Evolutionary conservation across 2,113 vertebrate genomes (phyloP), one percentile per base, ranked within the genome.

Genomic region (Equus przewalskii): DNA sequence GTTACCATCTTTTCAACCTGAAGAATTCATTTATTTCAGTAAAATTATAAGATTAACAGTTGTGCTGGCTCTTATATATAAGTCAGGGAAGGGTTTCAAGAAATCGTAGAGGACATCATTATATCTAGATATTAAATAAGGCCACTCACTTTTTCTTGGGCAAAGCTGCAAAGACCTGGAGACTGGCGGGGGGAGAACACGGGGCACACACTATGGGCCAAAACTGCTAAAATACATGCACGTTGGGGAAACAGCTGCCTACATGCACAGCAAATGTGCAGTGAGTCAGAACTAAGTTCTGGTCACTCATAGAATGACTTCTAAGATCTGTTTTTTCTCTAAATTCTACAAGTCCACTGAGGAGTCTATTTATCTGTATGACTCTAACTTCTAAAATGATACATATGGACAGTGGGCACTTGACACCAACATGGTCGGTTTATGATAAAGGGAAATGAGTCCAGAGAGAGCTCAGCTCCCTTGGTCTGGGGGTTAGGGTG

Each of bases 11-110:
- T 89, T 67, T 65, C 64, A 82, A 64, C 65, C 7, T 44, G n/a
- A 8, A 70, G 69, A 87, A 90, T 92, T 58, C 64, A 81, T 46
- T 30, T 51, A 88, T 73, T 83, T 89, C 33, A 64, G 69, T 86
- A 93, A 81, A 94, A 80, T 30, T 84, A 36, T 11, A 96, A 62
- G 58, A 86, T 28, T 0, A 69, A 18, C 16, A 16, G n/a, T 51
- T 86, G 5, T 22, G 33, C 15, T 49, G 6, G 46, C 58, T 91
- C 13, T 24, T 72, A 88, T 95, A 54, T 49, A 18, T 24, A 79
- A 62, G 24, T 62, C 44, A 83, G 41, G 21, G 12, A 75, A 58
- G 54, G 33, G 22, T 65, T 33, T 89, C 41, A 83, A 73, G 72
- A 91, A 87, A 60, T 41, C 69, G 46, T 78, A 70, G 28, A 30